phyloP scores from a whole-genome alignment of 2,888 invertebrate genomes.

The Maniola hyperantus region DNA sequence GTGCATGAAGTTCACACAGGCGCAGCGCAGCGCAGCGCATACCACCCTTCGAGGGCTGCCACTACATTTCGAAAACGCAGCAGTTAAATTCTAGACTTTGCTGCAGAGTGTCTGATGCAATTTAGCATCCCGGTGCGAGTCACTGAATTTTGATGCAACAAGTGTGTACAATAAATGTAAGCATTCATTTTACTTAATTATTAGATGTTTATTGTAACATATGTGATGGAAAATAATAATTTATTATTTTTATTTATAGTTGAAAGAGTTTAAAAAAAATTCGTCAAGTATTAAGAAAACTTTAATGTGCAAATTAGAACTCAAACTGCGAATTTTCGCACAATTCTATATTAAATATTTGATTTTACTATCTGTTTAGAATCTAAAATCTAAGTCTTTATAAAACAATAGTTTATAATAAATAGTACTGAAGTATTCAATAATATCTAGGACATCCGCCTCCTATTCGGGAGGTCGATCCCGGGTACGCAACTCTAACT shows the following conservation, averaged over 20 bases:
- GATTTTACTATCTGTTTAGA: too few relatives aligned
- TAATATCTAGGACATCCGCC: too few relatives aligned
- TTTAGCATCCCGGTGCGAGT: not conserved
- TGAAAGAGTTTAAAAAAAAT: not conserved
- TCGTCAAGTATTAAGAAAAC: not conserved
- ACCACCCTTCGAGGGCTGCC: too few relatives aligned
- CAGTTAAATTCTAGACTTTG: not conserved
- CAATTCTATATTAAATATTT: not conserved
- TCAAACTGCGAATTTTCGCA: conserved; percentile 4
- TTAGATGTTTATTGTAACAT: conserved; percentile 12
- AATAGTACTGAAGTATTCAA: too few relatives aligned
- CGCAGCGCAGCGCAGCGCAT: too few relatives aligned
- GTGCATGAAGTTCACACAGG: too few relatives aligned
- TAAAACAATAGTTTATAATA: too few relatives aligned
- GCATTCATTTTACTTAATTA: not conserved
- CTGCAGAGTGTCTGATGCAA: not conserved
- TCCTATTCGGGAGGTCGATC: too few relatives aligned
- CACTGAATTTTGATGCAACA: not conserved
- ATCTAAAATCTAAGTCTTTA: too few relatives aligned
- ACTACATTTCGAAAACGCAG: not conserved
- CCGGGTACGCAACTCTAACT: too few relatives aligned
- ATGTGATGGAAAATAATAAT: not conserved
- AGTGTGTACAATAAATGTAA: not conserved
- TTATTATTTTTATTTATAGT: not conserved
- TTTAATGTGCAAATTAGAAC: not conserved